These are phyloP conservation scores for Sphaeramia orbicularis DNA, from an alignment of 2,797 vertebrate species.

Conservation along the genomic window DNA sequence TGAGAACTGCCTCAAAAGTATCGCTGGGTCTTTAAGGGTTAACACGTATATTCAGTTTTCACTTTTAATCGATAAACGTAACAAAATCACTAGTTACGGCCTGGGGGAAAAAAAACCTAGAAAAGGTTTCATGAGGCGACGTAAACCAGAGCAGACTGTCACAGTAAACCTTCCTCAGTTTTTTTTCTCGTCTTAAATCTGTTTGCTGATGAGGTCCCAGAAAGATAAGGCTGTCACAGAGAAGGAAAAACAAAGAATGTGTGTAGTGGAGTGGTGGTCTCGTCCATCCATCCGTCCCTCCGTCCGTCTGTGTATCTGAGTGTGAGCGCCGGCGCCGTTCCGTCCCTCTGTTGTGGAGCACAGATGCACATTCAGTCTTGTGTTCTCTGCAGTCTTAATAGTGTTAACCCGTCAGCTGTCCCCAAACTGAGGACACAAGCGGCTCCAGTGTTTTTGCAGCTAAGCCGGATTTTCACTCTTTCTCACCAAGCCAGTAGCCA, in stretches of 20 bases:
- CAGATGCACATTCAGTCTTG: conserved; percentile 81
- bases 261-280: conserved; percentile 47
- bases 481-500: conserved; percentile 59
- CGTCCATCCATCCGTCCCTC: too few relatives aligned
- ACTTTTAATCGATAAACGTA: background rate
- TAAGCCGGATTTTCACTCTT: conserved; percentile 75
- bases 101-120: too few relatives aligned
- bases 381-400: conserved; percentile 78
- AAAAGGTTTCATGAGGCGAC: conserved; percentile 10
- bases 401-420: conserved; percentile 85
- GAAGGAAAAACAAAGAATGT: conserved; percentile 31
- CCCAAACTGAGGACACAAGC: conserved; percentile 70
- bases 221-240: conserved; percentile 30
- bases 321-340: conserved; percentile 62
- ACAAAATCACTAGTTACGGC: too few relatives aligned
- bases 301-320: conserved; percentile 72
- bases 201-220: conserved; percentile 31
- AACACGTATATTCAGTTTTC: too few relatives aligned
- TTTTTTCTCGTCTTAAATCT: conserved; percentile 16
- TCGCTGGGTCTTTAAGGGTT: too few relatives aligned
- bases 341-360: conserved; percentile 75
- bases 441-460: conserved; percentile 64
- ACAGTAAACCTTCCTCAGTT: conserved; percentile 10
- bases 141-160: conserved; percentile 16
- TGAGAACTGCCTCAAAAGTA: too few relatives aligned